Conservation (phyloP, 2,888 invertebrate species). For the Seira musarum region DNA sequence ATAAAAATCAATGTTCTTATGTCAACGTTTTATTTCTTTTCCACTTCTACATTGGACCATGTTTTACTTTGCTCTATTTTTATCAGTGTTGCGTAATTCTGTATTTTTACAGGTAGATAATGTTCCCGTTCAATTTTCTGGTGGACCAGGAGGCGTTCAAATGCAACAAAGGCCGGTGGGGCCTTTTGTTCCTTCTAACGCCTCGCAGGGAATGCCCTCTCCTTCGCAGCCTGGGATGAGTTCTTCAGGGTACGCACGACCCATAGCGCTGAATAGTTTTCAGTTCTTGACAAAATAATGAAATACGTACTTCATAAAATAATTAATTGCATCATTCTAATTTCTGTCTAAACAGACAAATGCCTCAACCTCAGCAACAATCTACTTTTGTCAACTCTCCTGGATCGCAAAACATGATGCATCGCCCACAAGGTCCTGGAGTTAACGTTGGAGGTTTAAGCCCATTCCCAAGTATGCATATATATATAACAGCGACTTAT, state of each 20-base stretch:
- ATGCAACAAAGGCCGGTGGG: constrained; percentile 47
- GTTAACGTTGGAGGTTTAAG: constrained; percentile 45
- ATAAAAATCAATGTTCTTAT: too few species aligned
- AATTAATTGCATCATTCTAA: background rate
- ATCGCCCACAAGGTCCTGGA: constrained; percentile 63
- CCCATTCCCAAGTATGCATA: constrained; percentile 53
- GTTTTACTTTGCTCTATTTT: background rate
- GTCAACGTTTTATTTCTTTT: too few species aligned
- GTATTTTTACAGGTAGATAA: constrained; percentile 61
- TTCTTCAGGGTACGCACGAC: constrained; percentile 41
- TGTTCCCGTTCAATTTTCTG: constrained; percentile 50
- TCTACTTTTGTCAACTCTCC: constrained; percentile 65
- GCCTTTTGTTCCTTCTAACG: constrained; percentile 53
- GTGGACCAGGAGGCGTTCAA: constrained; percentile 41
- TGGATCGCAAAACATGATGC: constrained; percentile 63
- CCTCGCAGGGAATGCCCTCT: constrained; percentile 54
- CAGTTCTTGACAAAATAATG: background rate
- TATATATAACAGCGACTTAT: background rate
- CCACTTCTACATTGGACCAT: too few species aligned
- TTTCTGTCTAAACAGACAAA: constrained; percentile 28
- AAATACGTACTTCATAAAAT: background rate
- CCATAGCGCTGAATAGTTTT: background rate
- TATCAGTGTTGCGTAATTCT: background rate
- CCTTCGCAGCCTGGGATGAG: constrained; percentile 40
- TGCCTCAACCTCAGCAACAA: constrained; percentile 40